Percentiles rank a stretch among this genome's conserved stretches.
Evolutionary conservation across 2,888 invertebrate species (phyloP).

Genomic region (Pandemis heparana): DNA sequence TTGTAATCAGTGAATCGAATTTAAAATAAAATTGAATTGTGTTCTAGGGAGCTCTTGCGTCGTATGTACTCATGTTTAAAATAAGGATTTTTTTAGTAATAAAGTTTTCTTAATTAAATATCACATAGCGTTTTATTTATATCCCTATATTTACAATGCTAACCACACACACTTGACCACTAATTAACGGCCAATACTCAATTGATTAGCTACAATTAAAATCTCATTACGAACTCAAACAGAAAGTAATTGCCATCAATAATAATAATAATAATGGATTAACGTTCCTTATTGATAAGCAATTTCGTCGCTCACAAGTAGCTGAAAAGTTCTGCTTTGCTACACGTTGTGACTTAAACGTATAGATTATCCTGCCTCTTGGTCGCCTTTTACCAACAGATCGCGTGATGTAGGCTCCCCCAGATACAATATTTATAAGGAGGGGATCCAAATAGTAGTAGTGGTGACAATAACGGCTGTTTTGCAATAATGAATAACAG

Average conservation of each 20-base stretch:
- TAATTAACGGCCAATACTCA: not conserved
- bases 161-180: not conserved
- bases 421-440: no score
- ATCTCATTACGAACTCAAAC: not conserved
- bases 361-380: no score
- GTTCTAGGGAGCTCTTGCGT: constrained; percentile 13
- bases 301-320: not conserved
- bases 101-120: constrained; percentile 45
- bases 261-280: not conserved
- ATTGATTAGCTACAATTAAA: not conserved
- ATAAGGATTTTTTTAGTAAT: constrained; percentile 42
- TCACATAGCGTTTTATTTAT: constrained; percentile 35
- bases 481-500: no score
- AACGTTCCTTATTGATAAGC: not conserved
- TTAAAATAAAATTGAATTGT: constrained; percentile 7
- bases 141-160: not conserved
- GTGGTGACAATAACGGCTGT: no score
- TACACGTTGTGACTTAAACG: not conserved
- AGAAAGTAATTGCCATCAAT: not conserved
- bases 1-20: not conserved
- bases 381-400: not conserved
- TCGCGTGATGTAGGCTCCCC: no score
- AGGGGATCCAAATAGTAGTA: no score
- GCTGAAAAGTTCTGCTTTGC: not conserved
- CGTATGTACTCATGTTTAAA: constrained; percentile 25